Evolutionary conservation across 2,797 vertebrate genomes (phyloP), one percentile per base, ranked within the genome.

Genomic region (Hafferia zeledoni): DNA sequence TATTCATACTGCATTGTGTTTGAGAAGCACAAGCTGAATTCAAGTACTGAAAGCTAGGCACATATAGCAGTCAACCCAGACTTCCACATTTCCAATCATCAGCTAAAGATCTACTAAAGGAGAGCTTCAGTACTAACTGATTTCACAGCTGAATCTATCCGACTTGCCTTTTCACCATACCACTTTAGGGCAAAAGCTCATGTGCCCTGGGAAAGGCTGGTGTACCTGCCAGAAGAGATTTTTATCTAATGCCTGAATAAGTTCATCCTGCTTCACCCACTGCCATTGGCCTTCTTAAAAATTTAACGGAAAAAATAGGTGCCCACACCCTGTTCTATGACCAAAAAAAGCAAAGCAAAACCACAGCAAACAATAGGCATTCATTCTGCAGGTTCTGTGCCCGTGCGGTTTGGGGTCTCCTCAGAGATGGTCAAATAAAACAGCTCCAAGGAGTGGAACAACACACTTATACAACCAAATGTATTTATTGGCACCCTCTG

Each of bases 321-420:
- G 1, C 69, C 81, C 92, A 93, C 95, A 89, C 93, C 96, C 95
- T 95, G 88, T 83, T 68, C 93, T 61, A 7, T 5, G 44, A 91
- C 78, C 57, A n/a, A 68, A 84, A 94, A 77, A 82, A 68, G 61
- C 44, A 60, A 83, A 91, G 70, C 22, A 87, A 92, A 83, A 39
- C 80, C 49, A 80, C 41, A 33, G 82, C 61, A 81, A 90, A 97
- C 95, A 95, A 95, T 94, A 94, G 92, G 81, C 94, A 97, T 96
- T 97, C 90, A 95, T 89, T 92, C 65, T 5, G 4, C 82, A 94
- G 84, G 92, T 94, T 87, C 77, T 84, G 86, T 72, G 82, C 78
- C 70, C 2, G 0, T 71, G 81, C 71, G 65, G 44, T 91, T 78
- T 89, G 90, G 84, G 83, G 75, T 65, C 78, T 76, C 77, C 61